Percentiles rank a stretch among this genome's conserved stretches.
phyloP scores from a whole-genome alignment of 2,888 invertebrate species.

The Rhagonycha lutea region DNA sequence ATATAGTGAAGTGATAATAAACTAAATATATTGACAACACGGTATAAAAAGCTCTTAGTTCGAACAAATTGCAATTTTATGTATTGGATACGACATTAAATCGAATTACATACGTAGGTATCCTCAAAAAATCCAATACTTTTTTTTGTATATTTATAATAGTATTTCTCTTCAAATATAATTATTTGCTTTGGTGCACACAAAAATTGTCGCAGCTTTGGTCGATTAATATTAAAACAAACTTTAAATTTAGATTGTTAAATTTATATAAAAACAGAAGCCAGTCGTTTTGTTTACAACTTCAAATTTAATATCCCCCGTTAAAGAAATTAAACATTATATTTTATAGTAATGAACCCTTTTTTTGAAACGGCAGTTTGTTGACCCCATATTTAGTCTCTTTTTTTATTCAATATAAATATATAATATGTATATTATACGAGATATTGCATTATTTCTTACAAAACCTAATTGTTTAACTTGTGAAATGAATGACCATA shows the following conservation, averaged over 20 bases:
- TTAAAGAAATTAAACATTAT: too few relatives aligned
- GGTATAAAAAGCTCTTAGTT: neutral
- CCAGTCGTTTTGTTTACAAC: too few relatives aligned
- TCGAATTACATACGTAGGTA: neutral
- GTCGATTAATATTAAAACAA: too few relatives aligned
- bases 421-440: too few relatives aligned
- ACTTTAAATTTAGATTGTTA: neutral
- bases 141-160: neutral
- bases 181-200: neutral
- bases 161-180: neutral
- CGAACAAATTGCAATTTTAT: neutral
- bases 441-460: too few relatives aligned
- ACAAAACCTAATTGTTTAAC: too few relatives aligned
- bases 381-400: too few relatives aligned
- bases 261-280: neutral
- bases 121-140: neutral
- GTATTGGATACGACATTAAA: neutral
- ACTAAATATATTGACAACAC: neutral
- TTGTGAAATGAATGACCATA: too few relatives aligned
- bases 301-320: too few relatives aligned
- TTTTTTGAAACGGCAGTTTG: too few relatives aligned
- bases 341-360: too few relatives aligned
- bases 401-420: too few relatives aligned
- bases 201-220: neutral
- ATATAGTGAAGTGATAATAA: neutral